These are phyloP conservation scores for Pegoplata infirma DNA, from an alignment of 2,888 invertebrate genomes.

Conservation along the genomic window DNA sequence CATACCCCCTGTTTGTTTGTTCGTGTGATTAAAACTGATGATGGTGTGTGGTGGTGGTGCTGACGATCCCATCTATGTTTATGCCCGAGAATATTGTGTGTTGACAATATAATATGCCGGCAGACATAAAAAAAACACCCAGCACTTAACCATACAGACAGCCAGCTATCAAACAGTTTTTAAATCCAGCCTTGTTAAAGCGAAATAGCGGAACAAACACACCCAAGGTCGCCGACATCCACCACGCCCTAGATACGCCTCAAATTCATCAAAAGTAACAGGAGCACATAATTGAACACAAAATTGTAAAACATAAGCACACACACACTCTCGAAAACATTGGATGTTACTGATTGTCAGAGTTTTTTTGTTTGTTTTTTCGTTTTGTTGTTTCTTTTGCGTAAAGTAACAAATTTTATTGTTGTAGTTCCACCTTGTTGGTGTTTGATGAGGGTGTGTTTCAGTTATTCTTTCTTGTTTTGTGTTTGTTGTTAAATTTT, in stretches of 20 bases:
- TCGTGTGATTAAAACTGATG: background rate
- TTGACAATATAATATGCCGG: constrained; percentile 10
- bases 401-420: constrained; percentile 27
- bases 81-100: constrained; percentile 41
- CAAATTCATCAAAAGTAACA: constrained; percentile 77
- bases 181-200: constrained; percentile 62
- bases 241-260: constrained; percentile 79
- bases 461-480: constrained; percentile 41
- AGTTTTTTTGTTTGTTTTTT: background rate
- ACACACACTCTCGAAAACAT: constrained; percentile 38
- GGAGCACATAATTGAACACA: constrained; percentile 68
- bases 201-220: constrained; percentile 67
- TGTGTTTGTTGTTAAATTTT: constrained; percentile 25
- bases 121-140: constrained; percentile 55
- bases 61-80: constrained; percentile 32
- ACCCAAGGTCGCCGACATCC: constrained; percentile 73
- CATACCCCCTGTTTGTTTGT: constrained; percentile 46
- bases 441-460: constrained; percentile 46
- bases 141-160: constrained; percentile 58
- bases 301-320: constrained; percentile 23
- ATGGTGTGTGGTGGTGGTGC: constrained; percentile 22
- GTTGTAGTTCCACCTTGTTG: constrained; percentile 33
- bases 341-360: constrained; percentile 31
- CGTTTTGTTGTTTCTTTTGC: constrained; percentile 33
- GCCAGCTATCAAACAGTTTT: constrained; percentile 51